Evolutionary conservation across 2,113 vertebrate genomes (phyloP), one percentile per base, ranked within the genome.

Genomic region (Lanius collurio): DNA sequence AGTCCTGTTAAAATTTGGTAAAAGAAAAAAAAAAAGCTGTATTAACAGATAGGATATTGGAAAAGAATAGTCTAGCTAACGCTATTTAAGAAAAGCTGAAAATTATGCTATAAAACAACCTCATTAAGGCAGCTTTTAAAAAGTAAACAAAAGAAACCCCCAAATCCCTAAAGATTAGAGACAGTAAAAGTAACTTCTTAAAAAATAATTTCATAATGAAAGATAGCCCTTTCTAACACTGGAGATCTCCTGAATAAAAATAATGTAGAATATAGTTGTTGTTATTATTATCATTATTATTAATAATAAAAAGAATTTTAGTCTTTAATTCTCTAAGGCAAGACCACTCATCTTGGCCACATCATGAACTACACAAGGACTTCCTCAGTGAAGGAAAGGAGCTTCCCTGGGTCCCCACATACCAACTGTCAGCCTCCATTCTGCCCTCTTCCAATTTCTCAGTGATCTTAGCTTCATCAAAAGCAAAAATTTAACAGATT

Each of bases 1-100:
- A 87, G 68, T 75, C 88, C 83, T 83, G 95, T 67, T 86, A 81
- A 97, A 94, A 96, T 92, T 77, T 83, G 53, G 83, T 94, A 81
- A 77, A 86, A 87, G 63, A 76, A 63, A 75, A 86, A 87, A 87
- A 87, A 59, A 89, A 81, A 90, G 35, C 78, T 95, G 78, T 46
- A 75, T 71, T 91, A 88, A 80, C 46, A 87, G 79, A 96, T 68
- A 94, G 79, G 59, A 95, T 87, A 92, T 76, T 92, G 70, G 49
- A 91, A 91, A 71, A 90, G 83, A 94, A 88, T 50, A 92, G 85
- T 65, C 52, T 74, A 37, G 62, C 74, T 92, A 90, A 85, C 6
- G 3, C 82, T 92, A 46, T 62, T 92, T 86, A 65, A 82, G 68
- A 83, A 87, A 94, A 85, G 67, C 94, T 78, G 87, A 85, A 96